These are phyloP conservation scores for Lithodes maja DNA, from an alignment of 2,888 invertebrate genomes.

Conservation along the genomic window DNA sequence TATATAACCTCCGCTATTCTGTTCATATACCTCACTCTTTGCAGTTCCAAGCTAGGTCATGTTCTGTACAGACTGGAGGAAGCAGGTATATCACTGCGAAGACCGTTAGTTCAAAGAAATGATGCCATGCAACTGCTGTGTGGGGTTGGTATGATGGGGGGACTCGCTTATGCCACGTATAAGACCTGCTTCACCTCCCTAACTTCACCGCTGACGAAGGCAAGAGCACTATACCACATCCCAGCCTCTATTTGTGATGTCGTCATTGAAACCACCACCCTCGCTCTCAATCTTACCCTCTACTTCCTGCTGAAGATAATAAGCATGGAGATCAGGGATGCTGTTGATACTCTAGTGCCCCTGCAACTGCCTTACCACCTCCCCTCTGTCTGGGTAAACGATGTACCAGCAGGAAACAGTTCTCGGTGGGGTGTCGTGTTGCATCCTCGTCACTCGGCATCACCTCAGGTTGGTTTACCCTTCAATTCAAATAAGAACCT, in stretches of 20 bases:
- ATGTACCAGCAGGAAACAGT: background rate
- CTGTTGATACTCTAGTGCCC: background rate
- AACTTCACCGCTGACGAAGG: background rate
- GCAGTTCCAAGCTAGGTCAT: slow-evolving; percentile 24
- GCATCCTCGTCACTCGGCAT: background rate
- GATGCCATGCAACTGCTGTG: slow-evolving; percentile 37
- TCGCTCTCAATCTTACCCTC: slow-evolving; percentile 31
- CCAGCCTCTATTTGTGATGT: slow-evolving; percentile 37
- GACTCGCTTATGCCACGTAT: slow-evolving; percentile 30
- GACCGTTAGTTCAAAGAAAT: slow-evolving; percentile 3
- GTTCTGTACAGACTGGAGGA: slow-evolving; percentile 28
- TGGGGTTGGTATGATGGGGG: background rate
- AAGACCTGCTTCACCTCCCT: background rate
- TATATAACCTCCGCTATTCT: slow-evolving; percentile 40
- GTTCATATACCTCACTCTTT: slow-evolving; percentile 32
- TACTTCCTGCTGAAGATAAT: slow-evolving; percentile 47
- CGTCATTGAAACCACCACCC: slow-evolving; percentile 34
- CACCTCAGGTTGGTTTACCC: background rate
- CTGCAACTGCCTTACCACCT: background rate
- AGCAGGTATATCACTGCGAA: slow-evolving; percentile 5
- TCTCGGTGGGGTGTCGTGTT: background rate
- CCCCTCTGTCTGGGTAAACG: background rate
- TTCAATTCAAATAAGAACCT: no score
- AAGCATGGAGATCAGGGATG: slow-evolving; percentile 39
- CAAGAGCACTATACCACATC: slow-evolving; percentile 22